Evolutionary conservation across 2,888 invertebrate species (phyloP).

Genomic region (Seladonia tumulorum): DNA sequence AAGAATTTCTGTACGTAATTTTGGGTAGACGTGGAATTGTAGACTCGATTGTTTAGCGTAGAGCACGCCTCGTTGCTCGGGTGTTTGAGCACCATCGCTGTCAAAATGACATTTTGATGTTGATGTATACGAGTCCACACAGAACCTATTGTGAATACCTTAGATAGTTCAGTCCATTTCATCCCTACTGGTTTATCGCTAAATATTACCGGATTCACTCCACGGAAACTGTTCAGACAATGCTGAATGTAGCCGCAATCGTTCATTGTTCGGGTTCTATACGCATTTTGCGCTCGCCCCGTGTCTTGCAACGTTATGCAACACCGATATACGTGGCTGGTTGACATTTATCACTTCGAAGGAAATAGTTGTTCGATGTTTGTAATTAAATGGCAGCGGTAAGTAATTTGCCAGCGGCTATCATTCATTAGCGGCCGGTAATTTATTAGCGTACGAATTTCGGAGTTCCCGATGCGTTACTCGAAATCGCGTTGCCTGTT

Average conservation of each 20-base stretch:
- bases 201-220: conserved; percentile 64
- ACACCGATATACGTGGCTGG: conserved; percentile 11
- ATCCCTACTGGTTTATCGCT: conserved; percentile 62
- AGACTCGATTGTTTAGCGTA: not conserved
- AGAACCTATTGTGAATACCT: conserved; percentile 63
- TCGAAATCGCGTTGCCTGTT: conserved; percentile 2
- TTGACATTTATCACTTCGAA: conserved; percentile 25
- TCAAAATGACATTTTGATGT: conserved; percentile 44
- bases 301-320: conserved; percentile 27
- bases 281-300: conserved; percentile 39
- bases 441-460: conserved; percentile 19
- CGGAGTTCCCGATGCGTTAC: not conserved
- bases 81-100: conserved; percentile 6
- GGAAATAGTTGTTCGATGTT: conserved; percentile 31
- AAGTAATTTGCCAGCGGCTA: conserved; percentile 18
- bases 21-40: not conserved
- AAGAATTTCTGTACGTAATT: not conserved
- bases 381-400: conserved; percentile 26
- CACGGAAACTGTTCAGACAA: conserved; percentile 47
- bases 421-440: conserved; percentile 16
- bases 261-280: conserved; percentile 63
- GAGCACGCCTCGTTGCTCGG: not conserved
- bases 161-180: conserved; percentile 68
- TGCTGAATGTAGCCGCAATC: conserved; percentile 43
- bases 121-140: conserved; percentile 33